phyloP scores from a whole-genome alignment of 2,113 vertebrate species.

The Pleuronectes platessa region DNA sequence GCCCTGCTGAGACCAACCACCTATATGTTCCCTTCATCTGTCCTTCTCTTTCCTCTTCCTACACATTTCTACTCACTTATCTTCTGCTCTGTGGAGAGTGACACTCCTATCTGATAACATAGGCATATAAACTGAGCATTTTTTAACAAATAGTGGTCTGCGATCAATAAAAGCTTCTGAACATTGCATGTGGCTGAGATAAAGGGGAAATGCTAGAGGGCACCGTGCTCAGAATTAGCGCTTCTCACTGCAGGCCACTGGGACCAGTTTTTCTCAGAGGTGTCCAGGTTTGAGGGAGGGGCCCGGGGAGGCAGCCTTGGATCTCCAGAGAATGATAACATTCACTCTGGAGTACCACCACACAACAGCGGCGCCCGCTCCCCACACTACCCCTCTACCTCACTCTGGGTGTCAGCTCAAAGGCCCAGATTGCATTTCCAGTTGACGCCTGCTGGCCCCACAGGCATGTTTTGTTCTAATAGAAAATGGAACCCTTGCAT shows the following conservation, averaged over 20 bases:
- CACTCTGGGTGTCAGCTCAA: conserved; percentile 68
- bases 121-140: conserved; percentile 29
- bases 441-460: conserved; percentile 72
- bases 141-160: neutral
- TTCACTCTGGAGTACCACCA: conserved; percentile 60
- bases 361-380: conserved; percentile 48
- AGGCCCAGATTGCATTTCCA: conserved; percentile 78
- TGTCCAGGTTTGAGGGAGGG: conserved; percentile 55
- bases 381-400: conserved; percentile 49
- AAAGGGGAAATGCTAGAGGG: conserved; percentile 29
- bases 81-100: conserved; percentile 16
- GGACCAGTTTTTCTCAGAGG: conserved; percentile 39
- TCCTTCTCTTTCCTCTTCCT: conserved; percentile 55
- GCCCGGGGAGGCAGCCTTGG: conserved; percentile 47
- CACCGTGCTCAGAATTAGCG: conserved; percentile 45
- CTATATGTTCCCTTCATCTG: conserved; percentile 61
- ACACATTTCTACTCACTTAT: conserved; percentile 50
- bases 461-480: conserved; percentile 78
- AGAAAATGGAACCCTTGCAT: conserved; percentile 72
- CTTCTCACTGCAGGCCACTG: conserved; percentile 45
- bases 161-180: conserved; percentile 34
- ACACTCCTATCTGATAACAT: conserved; percentile 35
- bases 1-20: conserved; percentile 70
- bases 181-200: conserved; percentile 5
- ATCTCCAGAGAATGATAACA: conserved; percentile 75